Conservation (phyloP, 2,797 vertebrate genomes). For the Anguilla pacifica region DNA sequence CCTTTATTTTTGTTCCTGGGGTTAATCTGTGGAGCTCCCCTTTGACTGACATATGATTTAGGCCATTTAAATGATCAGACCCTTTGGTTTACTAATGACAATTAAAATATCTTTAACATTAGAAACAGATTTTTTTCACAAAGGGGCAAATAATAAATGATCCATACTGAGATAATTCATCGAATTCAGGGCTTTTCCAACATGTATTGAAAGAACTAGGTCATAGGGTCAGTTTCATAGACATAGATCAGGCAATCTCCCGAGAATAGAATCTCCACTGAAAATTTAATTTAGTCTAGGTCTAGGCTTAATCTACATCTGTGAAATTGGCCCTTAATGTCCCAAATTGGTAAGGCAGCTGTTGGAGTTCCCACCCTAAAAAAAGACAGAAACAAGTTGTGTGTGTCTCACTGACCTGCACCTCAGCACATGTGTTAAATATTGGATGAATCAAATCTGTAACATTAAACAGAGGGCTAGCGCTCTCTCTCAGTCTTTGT, state of each 20-base stretch:
- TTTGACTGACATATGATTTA: not conserved
- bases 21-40: slow-evolving; percentile 8
- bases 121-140: not conserved
- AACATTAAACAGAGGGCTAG: not conserved
- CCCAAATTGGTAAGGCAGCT: not conserved
- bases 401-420: not conserved
- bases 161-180: no score
- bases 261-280: no score
- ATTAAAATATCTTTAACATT: not conserved
- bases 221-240: no score
- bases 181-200: no score
- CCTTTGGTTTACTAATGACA: not conserved
- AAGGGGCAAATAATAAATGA: not conserved
- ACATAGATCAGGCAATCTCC: no score
- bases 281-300: no score
- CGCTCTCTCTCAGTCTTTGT: not conserved
- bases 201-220: no score
- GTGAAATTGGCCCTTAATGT: not conserved
- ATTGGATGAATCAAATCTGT: not conserved
- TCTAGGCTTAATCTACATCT: no score
- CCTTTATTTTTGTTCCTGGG: not conserved
- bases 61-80: not conserved
- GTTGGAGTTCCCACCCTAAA: not conserved
- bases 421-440: not conserved
- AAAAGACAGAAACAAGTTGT: not conserved